Evolutionary conservation across 2,113 vertebrate genomes (phyloP), one percentile per base, ranked within the genome.

Genomic region (Peucedramus taeniatus): DNA sequence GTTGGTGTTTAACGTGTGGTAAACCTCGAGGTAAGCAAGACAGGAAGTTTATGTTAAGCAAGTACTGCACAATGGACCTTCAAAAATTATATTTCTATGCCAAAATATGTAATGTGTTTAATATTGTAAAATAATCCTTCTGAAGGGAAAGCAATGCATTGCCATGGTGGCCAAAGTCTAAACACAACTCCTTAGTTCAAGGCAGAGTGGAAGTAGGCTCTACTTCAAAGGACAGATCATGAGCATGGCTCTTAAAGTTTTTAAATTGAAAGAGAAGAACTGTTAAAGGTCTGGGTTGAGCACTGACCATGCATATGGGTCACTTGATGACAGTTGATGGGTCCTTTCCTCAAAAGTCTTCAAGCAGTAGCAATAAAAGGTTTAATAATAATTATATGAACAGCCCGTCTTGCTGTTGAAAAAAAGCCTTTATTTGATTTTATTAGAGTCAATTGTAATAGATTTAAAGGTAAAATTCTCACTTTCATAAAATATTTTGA

Each of bases 91-190:
- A 28, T n/a, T 9, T 64, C 15, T 47, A 30, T 70, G 45, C 57
- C 40, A 87, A 89, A 89, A 80, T 56, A 30, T 60, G 15, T 64
- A n/a, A 54, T 20, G 8, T 57, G 16, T 57, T 74, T 61, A 78
- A 56, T 40, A 51, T 2, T 60, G 18, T 33, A 81, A 78, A 64
- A 47, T 39, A 78, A 51, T 70, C 16, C 11, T 90, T 64, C 64
- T 69, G 15, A 39, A 39, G 15, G 11, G 37, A 53, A 87, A 53
- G 13, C 31, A 22, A 27, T 18, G 9, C 18, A 17, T 21, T 88
- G 15, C n/a, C 42, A 63, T 0, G 0, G 20, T 28, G 24, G 22
- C 11, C 44, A 60, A 69, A 81, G 51, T n/a, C 50, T 82, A 40
- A 75, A 50, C 19, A 39, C 9, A 57, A 31, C 12, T 61, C n/a